Base-by-base conservation (phyloP, 2,797 vertebrate genomes). In the Lepus townsendii region DNA sequence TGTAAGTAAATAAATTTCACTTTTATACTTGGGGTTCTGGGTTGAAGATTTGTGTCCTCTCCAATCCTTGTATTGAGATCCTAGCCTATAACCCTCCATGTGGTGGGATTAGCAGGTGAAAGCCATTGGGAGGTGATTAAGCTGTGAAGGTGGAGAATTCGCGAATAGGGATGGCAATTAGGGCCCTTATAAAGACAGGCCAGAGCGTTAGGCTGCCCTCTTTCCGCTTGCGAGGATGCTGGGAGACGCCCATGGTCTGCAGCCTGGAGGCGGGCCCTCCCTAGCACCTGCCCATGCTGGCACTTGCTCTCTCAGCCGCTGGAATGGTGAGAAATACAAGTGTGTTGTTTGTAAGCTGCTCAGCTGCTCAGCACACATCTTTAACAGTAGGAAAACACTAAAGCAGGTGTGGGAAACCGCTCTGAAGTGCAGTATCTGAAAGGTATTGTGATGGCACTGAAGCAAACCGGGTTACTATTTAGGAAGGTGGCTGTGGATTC, bases 311-410 rank as follows among this genome's bases (percentile, higher is more conserved):
- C 24, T 32, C 22, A 66, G 76, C 19, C 38, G 30, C 38, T 20
- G 32, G 38, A 80, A 91, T 32, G 3, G 7, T 79, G 60, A 79
- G 72, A 73, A 35, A 83, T 50, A 26, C n/a, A 47, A 84, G 77
- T 95, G 90, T 95, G 16, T 92, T 84, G 35, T 35, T 90, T 79
- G 13, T 30, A 27, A 79, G 22, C 30, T 27, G 22, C 27, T 7
- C 8, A 65, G 27, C 22, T 27, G 22, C 27, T 11, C 8, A 65
- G 27, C 22, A 32, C 60, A 13, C 19, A 12, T 10, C 88, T 94
- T 90, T 32, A 83, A n/a, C 20, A 63, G 17, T 16, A 71, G 72
- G 75, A 72, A 93, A 71, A 38, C 2, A 75, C 62, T 27, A 69
- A 83, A 68, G 83, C 47, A 77, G 14, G 65, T 71, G 75, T 63